These are phyloP conservation scores for Argyresthia goedartella DNA, from an alignment of 2,888 invertebrate species.

Conservation along the genomic window DNA sequence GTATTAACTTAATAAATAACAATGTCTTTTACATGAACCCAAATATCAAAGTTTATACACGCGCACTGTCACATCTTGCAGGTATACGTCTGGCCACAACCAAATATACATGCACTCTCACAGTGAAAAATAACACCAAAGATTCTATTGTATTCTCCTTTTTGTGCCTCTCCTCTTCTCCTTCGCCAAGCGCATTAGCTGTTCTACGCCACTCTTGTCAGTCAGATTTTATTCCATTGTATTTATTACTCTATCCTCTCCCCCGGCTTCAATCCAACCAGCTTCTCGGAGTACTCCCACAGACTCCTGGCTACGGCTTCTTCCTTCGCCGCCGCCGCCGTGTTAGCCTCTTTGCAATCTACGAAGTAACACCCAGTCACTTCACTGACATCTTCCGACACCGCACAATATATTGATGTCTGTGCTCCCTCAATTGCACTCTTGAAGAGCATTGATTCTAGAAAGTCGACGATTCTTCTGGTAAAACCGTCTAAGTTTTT, in stretches of 20 bases:
- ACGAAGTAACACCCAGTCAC: constrained; percentile 82
- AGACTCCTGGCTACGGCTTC: constrained; percentile 78
- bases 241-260: constrained; percentile 16
- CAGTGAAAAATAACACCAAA: too few species aligned
- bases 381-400: constrained; percentile 79
- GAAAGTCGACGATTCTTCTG: constrained; percentile 68
- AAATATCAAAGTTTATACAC: too few species aligned
- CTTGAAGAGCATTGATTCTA: constrained; percentile 80
- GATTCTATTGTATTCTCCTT: too few species aligned
- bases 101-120: too few species aligned
- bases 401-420: constrained; percentile 80
- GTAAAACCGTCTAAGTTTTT: constrained; percentile 69
- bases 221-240: too few species aligned
- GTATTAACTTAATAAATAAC: too few species aligned
- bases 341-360: constrained; percentile 77
- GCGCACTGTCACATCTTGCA: too few species aligned
- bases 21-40: too few species aligned
- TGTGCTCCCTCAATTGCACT: constrained; percentile 84
- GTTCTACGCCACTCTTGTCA: too few species aligned
- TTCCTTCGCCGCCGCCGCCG: constrained; percentile 74
- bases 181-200: too few species aligned
- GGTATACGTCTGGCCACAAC: too few species aligned
- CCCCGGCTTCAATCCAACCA: constrained; percentile 39
- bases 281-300: constrained; percentile 74
- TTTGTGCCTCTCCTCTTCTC: too few species aligned